Base-by-base conservation (phyloP, 1,140 invertebrate species). In the Bombus cullumanus region DNA sequence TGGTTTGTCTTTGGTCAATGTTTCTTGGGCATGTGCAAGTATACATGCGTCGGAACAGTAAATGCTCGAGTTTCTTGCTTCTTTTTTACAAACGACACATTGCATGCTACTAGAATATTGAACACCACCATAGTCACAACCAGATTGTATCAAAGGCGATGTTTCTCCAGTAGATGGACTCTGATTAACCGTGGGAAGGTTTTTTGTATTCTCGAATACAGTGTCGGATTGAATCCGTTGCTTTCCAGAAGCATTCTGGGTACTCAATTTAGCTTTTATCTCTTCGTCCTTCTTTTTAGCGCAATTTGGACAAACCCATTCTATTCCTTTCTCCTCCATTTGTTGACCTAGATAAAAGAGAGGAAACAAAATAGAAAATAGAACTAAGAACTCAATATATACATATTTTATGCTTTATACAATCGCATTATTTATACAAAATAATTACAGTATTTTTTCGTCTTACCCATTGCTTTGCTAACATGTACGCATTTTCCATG, bases 401-500 rank as follows among this genome's bases (percentile, higher is more conserved):
- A 69, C n/a, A 12, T 34, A 13, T 13, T 2, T 18, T 73, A 43
- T 39, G 22, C 22, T 39, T 28, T 10, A 37, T n/a, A 5, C n/a
- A 31, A 64, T 37, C 6, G 15, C 34, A 34, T 13, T 28, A 79
- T 5, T 43, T 34, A 2, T 37, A 15, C 12, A 57, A 28, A 39
- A 13, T 71, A 71, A 8, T 28, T 22, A 25, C 9, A 37, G 6
- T 64, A 39, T 10, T 59, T 72, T 59, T 25, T 15, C 2, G 10
- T 25, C 92, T 95, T 95, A 95, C 98, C 97, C 97, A 98, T 98
- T 3, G 97, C 97, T 95, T 98, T 98, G 28, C 98, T 98, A 10
- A 99, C 97, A 86, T 98, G 98, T 12, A 99, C 98, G 95, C 98
- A 99, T 92, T 98, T 98, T 13, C 99, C 99, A 94, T 99, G 99